Evolutionary conservation across 2,888 invertebrate genomes (phyloP), one percentile per base, ranked within the genome.

Genomic region (Lasius fuliginosus): DNA sequence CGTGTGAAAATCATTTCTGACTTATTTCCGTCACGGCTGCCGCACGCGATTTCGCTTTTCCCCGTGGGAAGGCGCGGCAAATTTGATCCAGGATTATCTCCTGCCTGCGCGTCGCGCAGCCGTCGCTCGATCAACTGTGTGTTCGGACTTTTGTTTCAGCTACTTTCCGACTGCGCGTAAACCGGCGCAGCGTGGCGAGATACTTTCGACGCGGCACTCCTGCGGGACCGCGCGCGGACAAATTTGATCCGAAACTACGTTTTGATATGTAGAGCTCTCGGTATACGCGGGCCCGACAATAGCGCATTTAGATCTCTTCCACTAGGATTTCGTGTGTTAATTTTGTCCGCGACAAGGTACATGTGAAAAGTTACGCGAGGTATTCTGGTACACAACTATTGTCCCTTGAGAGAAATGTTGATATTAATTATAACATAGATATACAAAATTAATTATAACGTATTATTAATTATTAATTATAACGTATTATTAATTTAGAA

Each of bases 1-100:
- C 46, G 6, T 67, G 73, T 58, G 85, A 82, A 82, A 77, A 85
- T 86, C 82, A 81, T 71, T 82, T 56, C 68, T 46, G 86, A 86
- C 77, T 85, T 85, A 77, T 82, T 82, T 84, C 71, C 58, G 73
- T 30, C 46, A 67, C 49, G 58, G 33, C 30, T 30, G 12, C 27
- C n/a, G 49, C 62, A 12, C 71, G 75, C 62, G 68, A 68, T 65
- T 68, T 65, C 68, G 62, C 46, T n/a, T 75, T 15, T 69, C n/a
- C 60, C 49, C 27, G 23, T 0, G 40, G 75, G 58, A 64, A 65
- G 40, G 15, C 18, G 12, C 23, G 42, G 42, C 64, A 75, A 85
- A 85, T 81, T 85, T 69, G 65, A 83, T 85, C 46, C 75, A 42
- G 64, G n/a, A 82, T 74, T 82, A 82, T 75, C 64, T 74, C 23